A percentile compares a stretch with the other conserved stretches of the same genome.
These are phyloP conservation scores for Epinephelus awoara DNA, from an alignment of 2,797 vertebrate genomes.

Conservation along the genomic window DNA sequence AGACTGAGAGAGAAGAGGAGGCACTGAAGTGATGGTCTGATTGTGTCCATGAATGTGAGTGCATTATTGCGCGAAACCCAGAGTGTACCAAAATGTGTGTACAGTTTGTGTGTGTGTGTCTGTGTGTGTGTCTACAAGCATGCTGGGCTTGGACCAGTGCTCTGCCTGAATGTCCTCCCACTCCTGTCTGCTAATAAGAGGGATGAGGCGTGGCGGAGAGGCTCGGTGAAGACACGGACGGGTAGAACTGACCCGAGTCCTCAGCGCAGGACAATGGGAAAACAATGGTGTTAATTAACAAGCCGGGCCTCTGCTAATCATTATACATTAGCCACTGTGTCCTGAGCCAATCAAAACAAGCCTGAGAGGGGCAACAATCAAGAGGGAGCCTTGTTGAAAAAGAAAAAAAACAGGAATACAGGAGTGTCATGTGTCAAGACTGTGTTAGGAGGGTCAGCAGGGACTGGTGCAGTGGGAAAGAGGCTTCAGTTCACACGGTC, in stretches of 20 bases:
- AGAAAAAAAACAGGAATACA: not conserved
- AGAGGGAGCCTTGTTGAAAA: slow-evolving; percentile 5
- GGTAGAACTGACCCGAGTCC: slow-evolving; percentile 16
- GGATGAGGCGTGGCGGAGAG: slow-evolving; percentile 23
- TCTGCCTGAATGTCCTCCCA: slow-evolving; percentile 56
- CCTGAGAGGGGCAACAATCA: slow-evolving; percentile 36
- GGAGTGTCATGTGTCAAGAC: slow-evolving; percentile 5
- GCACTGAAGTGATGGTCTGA: slow-evolving; percentile 16
- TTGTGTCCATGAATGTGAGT: slow-evolving; percentile 29
- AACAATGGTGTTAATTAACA: slow-evolving; percentile 64
- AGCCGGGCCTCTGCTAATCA: slow-evolving; percentile 43
- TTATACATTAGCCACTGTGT: slow-evolving; percentile 32
- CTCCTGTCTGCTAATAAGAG: slow-evolving; percentile 55
- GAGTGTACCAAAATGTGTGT: not conserved
- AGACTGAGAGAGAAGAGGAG: not conserved
- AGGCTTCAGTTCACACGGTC: not conserved
- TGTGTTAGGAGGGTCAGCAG: slow-evolving; percentile 35
- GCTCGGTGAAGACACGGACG: slow-evolving; percentile 16
- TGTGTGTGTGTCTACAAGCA: not conserved
- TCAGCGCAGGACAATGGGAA: slow-evolving; percentile 39
- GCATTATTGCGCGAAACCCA: slow-evolving; percentile 3
- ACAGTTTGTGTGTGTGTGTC: slow-evolving; percentile 8
- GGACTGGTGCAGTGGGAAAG: not conserved
- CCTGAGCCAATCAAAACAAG: slow-evolving; percentile 47
- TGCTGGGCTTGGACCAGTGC: slow-evolving; percentile 24